Conservation (phyloP, 1,140 invertebrate species). For the Bombus ignitus region DNA sequence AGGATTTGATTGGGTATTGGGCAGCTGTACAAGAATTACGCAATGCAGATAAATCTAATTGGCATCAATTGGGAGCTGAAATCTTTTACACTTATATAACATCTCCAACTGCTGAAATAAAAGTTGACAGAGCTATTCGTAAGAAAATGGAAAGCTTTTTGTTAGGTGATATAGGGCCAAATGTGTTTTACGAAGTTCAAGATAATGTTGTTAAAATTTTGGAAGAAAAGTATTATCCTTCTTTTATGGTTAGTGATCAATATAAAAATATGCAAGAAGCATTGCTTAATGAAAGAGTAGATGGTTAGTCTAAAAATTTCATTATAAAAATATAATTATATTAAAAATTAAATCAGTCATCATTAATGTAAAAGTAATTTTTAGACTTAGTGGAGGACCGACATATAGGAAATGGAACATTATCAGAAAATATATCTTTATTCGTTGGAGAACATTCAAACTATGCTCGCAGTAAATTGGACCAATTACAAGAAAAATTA, state of each 20-base stretch:
- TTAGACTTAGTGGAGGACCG: constrained; percentile 75
- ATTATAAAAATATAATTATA: background rate
- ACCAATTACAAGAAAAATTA: constrained; percentile 90
- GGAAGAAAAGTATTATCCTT: constrained; percentile 94
- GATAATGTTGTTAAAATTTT: constrained; percentile 89
- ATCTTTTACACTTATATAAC: constrained; percentile 95
- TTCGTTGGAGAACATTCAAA: constrained; percentile 92
- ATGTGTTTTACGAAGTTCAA: constrained; percentile 94
- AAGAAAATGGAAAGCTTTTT: constrained; percentile 95
- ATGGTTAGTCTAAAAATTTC: constrained; percentile 70
- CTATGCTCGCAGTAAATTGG: constrained; percentile 91
- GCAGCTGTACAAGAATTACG: constrained; percentile 93
- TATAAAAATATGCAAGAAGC: constrained; percentile 90
- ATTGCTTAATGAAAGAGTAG: constrained; percentile 86
- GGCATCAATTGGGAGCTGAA: constrained; percentile 94
- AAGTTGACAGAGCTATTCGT: constrained; percentile 89
- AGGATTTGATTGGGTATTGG: constrained; percentile 93
- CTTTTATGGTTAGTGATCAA: constrained; percentile 93
- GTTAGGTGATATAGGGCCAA: constrained; percentile 92
- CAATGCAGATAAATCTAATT: constrained; percentile 87
- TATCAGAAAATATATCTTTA: constrained; percentile 74
- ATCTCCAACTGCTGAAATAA: constrained; percentile 90
- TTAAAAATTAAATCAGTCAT: background rate
- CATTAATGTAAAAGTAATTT: constrained; percentile 10
- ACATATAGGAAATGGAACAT: constrained; percentile 70